Base-by-base conservation (phyloP, 2,113 vertebrate genomes). In the Channa argus region DNA sequence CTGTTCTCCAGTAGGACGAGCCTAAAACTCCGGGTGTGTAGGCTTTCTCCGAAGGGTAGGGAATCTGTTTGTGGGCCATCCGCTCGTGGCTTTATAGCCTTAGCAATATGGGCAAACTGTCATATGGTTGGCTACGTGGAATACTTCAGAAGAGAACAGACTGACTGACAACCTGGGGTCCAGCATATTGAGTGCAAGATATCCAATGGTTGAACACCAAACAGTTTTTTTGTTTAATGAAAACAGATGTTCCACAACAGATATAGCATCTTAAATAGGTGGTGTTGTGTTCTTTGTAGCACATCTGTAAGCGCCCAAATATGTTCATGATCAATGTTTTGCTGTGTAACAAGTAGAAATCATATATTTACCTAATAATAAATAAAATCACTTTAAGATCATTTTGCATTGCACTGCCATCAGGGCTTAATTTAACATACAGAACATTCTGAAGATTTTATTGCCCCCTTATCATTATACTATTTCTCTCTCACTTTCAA, bases 1-100 rank as follows among this genome's bases (percentile, higher is more conserved):
- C 85, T 94, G 92, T 93, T 93, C 84, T 86, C 85, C 72, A 75
- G 62, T 63, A 87, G 85, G 83, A 86, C 55, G 52, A 56, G 74
- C 74, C 73, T 79, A 69, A 80, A 83, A 80, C 84, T 87, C 37
- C 79, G 71, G 76, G 78, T 89, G 78, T 62, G 13, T 59, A 58
- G 37, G 46, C 76, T 71, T 39, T 38, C 44, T 77, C 53, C 79
- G 76, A 87, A 75, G 68, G 67, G 81, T 50, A 52, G 38, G 61
- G 51, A 79, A 74, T 64, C 71, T 54, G 80, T 81, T 84, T 73
- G 66, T 61, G 50, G 59, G 64, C 74, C 7, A n/a, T 61, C 59
- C 11, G 60, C 71, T 58, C 14, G 66, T 75, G 71, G 60, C 81
- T 72, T 24, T 80, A 37, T 45, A 63, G 80, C 80, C 77, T 71